Evolutionary conservation across 2,113 vertebrate species (phyloP).

Genomic region (Dicerorhinus sumatrensis): DNA sequence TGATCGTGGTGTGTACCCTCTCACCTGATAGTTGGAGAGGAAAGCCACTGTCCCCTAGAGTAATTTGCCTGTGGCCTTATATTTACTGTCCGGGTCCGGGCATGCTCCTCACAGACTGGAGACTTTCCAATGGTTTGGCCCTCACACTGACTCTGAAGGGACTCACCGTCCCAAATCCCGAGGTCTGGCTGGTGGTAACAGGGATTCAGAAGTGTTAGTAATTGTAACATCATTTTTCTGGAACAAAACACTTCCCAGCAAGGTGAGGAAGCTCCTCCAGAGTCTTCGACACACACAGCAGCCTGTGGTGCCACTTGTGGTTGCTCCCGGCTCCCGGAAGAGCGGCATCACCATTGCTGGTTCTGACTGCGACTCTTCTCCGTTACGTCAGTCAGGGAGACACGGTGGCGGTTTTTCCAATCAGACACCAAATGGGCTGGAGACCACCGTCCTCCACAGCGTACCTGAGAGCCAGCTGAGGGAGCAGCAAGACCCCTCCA

Average conservation of each 20-base stretch:
- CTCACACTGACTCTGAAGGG: neutral
- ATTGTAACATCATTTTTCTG: slow-evolving; percentile 34
- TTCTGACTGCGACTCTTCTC: neutral
- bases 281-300: neutral
- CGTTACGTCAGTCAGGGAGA: neutral
- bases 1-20: neutral
- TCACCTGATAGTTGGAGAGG: neutral
- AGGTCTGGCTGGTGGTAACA: neutral
- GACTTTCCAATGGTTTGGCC: neutral
- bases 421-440: neutral
- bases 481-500: neutral
- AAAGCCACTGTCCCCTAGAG: neutral
- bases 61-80: neutral
- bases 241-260: neutral
- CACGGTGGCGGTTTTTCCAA: neutral
- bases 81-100: neutral
- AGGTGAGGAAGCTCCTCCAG: slow-evolving; percentile 11
- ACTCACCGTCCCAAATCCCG: neutral
- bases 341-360: neutral
- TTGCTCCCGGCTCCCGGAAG: neutral
- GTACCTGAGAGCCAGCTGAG: neutral
- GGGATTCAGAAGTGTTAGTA: neutral
- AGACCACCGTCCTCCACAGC: neutral
- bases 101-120: neutral
- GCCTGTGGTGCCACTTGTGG: neutral